These are phyloP conservation scores for Germaria angustata DNA, from an alignment of 2,888 invertebrate species.

Conservation along the genomic window DNA sequence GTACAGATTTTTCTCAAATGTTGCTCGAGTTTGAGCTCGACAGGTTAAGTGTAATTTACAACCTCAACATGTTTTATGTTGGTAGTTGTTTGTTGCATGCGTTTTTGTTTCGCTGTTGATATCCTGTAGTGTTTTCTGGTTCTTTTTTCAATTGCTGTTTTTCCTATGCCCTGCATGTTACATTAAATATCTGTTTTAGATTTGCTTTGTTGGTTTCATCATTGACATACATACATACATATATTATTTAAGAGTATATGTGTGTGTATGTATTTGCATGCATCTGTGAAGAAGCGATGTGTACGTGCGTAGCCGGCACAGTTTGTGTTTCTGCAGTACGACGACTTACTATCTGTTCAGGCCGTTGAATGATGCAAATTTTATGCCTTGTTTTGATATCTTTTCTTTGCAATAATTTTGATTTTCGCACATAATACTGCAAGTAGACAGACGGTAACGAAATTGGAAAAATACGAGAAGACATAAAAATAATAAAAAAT, in stretches of 20 bases:
- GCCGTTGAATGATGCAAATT: constrained; percentile 65
- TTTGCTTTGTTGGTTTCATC: constrained; percentile 70
- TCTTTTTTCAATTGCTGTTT: constrained; percentile 29
- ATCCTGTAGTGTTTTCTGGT: constrained; percentile 27
- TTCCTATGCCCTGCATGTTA: constrained; percentile 41
- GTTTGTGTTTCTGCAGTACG: constrained; percentile 19
- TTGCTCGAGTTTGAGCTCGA: constrained; percentile 37
- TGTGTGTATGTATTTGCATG: constrained; percentile 35
- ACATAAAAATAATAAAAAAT: constrained; percentile 37
- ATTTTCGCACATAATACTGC: constrained; percentile 64
- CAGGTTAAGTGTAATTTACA: constrained; percentile 24
- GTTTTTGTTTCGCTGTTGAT: neutral
- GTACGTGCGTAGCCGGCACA: constrained; percentile 12
- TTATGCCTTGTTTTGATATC: constrained; percentile 66
- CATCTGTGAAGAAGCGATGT: constrained; percentile 19
- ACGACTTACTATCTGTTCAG: constrained; percentile 38
- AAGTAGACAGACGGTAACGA: constrained; percentile 41
- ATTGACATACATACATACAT: constrained; percentile 69
- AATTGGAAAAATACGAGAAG: constrained; percentile 16
- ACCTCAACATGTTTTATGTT: constrained; percentile 61
- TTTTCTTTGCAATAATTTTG: constrained; percentile 62
- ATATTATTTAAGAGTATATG: constrained; percentile 49
- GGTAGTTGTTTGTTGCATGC: neutral
- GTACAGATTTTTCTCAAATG: constrained; percentile 59
- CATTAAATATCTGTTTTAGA: constrained; percentile 73